phyloP scores from a whole-genome alignment of 2,888 invertebrate species.

The Perdita meconis region DNA sequence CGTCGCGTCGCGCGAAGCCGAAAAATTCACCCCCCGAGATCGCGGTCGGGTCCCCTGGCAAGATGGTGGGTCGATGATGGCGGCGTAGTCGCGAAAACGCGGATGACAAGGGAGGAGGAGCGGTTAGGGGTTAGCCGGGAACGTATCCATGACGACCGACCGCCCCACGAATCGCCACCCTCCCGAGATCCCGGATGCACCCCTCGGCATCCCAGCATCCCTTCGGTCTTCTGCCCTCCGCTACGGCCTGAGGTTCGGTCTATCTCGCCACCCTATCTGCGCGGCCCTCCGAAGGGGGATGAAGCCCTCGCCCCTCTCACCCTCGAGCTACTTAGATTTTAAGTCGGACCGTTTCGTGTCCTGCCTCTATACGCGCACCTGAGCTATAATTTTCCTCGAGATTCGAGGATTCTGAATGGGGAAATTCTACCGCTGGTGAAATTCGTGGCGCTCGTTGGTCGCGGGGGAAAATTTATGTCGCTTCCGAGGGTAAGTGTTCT shows the following conservation, averaged over 20 bases:
- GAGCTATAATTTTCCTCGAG: conserved; percentile 62
- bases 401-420: conserved; percentile 46
- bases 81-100: conserved; percentile 78
- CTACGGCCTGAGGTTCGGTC: conserved; percentile 46
- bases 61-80: conserved; percentile 84
- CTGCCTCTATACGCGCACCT: conserved; percentile 41
- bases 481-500: too few relatives aligned
- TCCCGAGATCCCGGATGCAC: conserved; percentile 80
- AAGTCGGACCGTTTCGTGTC: conserved; percentile 67
- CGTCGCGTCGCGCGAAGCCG: conserved; percentile 41
- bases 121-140: conserved; percentile 82
- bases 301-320: conserved; percentile 59
- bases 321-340: conserved; percentile 73
- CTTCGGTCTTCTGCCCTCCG: conserved; percentile 49
- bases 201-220: conserved; percentile 75
- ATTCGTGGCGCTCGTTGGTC: conserved; percentile 30
- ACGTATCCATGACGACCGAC: conserved; percentile 84
- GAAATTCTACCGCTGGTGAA: conserved; percentile 33
- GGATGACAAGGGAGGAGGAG: conserved; percentile 75
- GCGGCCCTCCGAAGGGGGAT: conserved; percentile 33
- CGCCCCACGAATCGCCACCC: conserved; percentile 81
- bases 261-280: conserved; percentile 69
- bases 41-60: conserved; percentile 69
- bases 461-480: conserved; percentile 15
- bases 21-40: conserved; percentile 68